Conservation (phyloP, 2,888 invertebrate genomes). For the Agonopterix alstromeriana region DNA sequence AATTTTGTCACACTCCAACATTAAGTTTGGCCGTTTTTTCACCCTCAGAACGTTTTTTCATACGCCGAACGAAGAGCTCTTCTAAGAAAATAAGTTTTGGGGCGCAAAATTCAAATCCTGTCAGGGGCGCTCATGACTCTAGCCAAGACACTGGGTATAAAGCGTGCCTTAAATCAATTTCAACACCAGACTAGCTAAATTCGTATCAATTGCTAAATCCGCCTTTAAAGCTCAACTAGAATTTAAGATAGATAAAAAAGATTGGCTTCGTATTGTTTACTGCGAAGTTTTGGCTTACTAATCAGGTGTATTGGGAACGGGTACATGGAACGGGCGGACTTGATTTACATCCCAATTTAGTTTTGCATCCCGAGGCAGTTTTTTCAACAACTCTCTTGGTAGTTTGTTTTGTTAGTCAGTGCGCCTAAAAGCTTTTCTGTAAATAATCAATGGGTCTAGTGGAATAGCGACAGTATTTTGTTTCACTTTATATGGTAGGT, state of each 20-base stretch:
- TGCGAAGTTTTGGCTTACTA: slow-evolving; percentile 16
- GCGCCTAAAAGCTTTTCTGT: slow-evolving; percentile 19
- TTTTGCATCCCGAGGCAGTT: slow-evolving; percentile 51
- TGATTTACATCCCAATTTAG: slow-evolving; percentile 66
- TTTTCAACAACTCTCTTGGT: slow-evolving; percentile 33
- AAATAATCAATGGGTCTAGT: slow-evolving; percentile 12
- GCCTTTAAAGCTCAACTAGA: background rate
- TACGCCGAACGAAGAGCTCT: too few species aligned
- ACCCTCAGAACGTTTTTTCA: too few species aligned
- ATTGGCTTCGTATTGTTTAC: slow-evolving; percentile 1
- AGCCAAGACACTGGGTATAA: too few species aligned
- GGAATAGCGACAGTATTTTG: too few species aligned
- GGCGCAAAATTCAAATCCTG: too few species aligned
- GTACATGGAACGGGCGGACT: slow-evolving; percentile 54
- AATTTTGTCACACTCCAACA: too few species aligned
- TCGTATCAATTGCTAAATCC: background rate
- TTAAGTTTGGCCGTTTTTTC: too few species aligned
- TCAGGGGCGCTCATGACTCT: too few species aligned
- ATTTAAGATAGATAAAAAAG: background rate
- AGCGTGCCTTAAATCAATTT: too few species aligned
- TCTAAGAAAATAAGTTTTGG: too few species aligned
- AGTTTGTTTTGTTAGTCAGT: slow-evolving; percentile 23
- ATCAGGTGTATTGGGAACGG: slow-evolving; percentile 55
- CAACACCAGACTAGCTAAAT: background rate
- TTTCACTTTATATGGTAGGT: too few species aligned